Conservation (phyloP, 2,888 invertebrate genomes). For the Hydriomena furcata region DNA sequence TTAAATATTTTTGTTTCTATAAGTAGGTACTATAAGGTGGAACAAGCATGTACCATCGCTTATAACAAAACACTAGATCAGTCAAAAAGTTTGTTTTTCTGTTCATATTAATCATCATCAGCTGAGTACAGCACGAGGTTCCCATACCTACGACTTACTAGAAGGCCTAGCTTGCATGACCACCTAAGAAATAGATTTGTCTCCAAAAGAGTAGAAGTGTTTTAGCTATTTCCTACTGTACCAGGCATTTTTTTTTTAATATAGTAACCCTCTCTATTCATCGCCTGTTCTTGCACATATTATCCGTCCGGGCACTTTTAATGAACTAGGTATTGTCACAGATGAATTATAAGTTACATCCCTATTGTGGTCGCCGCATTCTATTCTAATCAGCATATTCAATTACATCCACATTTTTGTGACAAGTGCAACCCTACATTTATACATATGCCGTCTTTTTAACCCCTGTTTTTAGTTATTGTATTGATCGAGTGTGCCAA, state of each 20-base stretch:
- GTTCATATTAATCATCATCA: no score
- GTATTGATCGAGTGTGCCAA: conserved; percentile 10
- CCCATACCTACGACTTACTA: no score
- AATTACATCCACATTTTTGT: conserved; percentile 68
- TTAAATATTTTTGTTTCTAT: no score
- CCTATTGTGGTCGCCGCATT: conserved; percentile 38
- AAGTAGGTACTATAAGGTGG: no score
- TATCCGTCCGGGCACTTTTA: conserved; percentile 55
- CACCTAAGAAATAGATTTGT: no score
- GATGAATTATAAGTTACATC: conserved; percentile 35
- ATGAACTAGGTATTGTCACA: conserved; percentile 68
- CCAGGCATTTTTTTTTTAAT: background rate
- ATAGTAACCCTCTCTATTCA: conserved; percentile 32
- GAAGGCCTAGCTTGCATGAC: no score
- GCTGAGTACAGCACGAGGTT: no score
- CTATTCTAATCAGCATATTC: conserved; percentile 73
- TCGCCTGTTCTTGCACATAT: conserved; percentile 33
- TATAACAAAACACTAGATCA: no score
- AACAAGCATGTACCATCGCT: no score
- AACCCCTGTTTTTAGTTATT: conserved; percentile 27
- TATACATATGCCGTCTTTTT: conserved; percentile 64
- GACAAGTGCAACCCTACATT: conserved; percentile 65
- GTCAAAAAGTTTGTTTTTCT: no score
- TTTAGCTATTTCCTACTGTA: no score
- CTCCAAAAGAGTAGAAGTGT: no score